Evolutionary conservation across 2,797 vertebrate genomes (phyloP).

Genomic region (Coregonus ussuriensis): DNA sequence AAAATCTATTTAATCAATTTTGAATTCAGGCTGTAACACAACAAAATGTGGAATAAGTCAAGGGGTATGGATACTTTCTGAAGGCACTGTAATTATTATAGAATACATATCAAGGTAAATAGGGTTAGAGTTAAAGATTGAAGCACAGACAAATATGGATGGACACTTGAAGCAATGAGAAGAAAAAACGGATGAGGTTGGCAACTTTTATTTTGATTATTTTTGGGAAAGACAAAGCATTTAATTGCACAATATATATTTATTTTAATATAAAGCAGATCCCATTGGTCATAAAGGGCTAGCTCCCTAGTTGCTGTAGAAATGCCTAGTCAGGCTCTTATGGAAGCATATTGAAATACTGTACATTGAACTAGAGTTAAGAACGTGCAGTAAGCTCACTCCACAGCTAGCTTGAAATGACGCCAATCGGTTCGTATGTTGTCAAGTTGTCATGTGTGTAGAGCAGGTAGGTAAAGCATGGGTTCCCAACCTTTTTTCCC

Average conservation of each 20-base stretch:
- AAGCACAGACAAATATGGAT: not conserved
- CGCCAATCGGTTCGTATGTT: too few relatives aligned
- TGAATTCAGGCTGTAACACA: too few relatives aligned
- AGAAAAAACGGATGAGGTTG: not conserved
- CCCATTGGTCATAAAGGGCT: not conserved
- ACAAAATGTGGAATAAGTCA: too few relatives aligned
- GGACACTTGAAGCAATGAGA: not conserved
- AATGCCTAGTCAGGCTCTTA: not conserved
- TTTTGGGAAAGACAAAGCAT: not conserved
- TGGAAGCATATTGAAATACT: not conserved
- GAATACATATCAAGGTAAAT: too few relatives aligned
- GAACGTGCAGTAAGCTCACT: too few relatives aligned
- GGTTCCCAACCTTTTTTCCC: too few relatives aligned
- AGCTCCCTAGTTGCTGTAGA: not conserved
- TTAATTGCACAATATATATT: not conserved
- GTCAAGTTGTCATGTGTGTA: too few relatives aligned
- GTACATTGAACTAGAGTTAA: not conserved
- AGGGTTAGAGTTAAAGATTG: not conserved
- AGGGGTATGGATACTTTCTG: too few relatives aligned
- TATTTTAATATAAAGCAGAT: not conserved
- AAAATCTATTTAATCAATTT: too few relatives aligned
- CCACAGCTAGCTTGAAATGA: too few relatives aligned
- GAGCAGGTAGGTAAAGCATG: too few relatives aligned
- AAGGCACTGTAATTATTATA: too few relatives aligned
- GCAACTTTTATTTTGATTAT: not conserved